Conservation (phyloP, 1,140 invertebrate species). For the Sycobia sp. region DNA sequence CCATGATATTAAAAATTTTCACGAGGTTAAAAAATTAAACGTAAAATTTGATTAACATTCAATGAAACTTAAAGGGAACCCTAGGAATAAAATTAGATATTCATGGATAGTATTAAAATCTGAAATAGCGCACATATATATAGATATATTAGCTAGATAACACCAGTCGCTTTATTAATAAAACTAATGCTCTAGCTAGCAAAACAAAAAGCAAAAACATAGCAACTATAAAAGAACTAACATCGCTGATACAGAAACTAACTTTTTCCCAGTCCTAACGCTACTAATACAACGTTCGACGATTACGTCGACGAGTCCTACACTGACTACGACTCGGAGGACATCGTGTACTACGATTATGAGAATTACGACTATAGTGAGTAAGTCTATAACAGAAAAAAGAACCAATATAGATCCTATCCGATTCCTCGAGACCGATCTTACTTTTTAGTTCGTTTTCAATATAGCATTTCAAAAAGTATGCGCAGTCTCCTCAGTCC, state of each 20-base stretch:
- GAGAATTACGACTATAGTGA: conserved; percentile 58
- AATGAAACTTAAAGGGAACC: not conserved
- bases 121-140: not conserved
- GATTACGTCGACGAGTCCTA: conserved; percentile 55
- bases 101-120: not conserved
- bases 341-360: conserved; percentile 57
- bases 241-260: conserved; percentile 37
- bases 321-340: conserved; percentile 59
- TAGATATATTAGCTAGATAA: conserved; percentile 9
- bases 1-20: no score
- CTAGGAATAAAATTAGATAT: not conserved
- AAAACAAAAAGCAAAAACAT: conserved; percentile 20
- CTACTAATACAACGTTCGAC: conserved; percentile 56
- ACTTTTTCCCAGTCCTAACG: conserved; percentile 52
- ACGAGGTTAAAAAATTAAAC: no score
- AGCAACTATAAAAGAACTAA: no score
- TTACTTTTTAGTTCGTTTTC: no score
- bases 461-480: no score
- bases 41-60: no score
- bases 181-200: conserved; percentile 23
- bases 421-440: no score
- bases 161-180: conserved; percentile 16
- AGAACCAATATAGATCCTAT: no score
- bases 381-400: conserved; percentile 48
- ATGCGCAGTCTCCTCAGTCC: no score